Conservation (phyloP, 2,797 vertebrate genomes). For the Rallus crepitans region DNA sequence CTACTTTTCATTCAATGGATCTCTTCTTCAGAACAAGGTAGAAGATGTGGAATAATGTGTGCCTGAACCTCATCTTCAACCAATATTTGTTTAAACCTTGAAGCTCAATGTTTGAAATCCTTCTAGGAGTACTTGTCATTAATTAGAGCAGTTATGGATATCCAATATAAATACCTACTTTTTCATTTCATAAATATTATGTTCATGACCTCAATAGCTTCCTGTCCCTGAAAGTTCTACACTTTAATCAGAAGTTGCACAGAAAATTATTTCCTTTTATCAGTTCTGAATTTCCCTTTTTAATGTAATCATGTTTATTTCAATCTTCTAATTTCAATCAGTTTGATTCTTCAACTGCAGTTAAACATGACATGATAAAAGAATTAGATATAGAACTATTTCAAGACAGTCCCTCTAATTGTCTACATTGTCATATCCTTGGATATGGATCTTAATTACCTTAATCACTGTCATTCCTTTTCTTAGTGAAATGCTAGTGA, state of each 20-base stretch:
- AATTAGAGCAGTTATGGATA: neutral
- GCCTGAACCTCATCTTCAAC: neutral
- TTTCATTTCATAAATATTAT: neutral
- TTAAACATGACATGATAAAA: neutral
- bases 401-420: neutral
- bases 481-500: neutral
- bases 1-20: neutral
- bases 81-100: neutral
- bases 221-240: neutral
- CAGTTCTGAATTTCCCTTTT: neutral
- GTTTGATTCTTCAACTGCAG: neutral
- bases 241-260: neutral
- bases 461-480: neutral
- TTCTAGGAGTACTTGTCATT: neutral
- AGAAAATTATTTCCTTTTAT: neutral
- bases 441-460: neutral
- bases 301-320: neutral
- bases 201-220: neutral
- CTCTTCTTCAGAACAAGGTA: neutral
- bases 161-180: neutral
- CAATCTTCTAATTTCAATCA: neutral
- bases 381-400: neutral
- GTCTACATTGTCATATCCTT: neutral
- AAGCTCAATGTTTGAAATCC: neutral
- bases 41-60: neutral